A percentile compares a stretch with the other conserved stretches of the same genome.
Evolutionary conservation across 2,797 vertebrate genomes (phyloP).

Genomic region (Lerista edwardsae): DNA sequence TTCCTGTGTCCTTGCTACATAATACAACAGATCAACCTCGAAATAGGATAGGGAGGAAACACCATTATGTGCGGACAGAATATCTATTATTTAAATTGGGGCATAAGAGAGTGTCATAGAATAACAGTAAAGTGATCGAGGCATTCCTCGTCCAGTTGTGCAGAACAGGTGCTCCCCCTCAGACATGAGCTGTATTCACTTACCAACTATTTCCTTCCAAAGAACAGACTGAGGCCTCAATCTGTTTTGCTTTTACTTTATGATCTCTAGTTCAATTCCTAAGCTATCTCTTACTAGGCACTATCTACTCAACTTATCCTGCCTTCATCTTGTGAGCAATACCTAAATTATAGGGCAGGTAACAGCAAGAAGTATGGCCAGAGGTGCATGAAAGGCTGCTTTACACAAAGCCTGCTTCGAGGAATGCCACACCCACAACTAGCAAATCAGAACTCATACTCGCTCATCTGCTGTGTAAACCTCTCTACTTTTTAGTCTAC

Average conservation of each 20-base stretch:
- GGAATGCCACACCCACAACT: background rate
- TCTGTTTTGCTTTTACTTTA: background rate
- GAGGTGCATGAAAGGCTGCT: background rate
- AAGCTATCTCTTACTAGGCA: slow-evolving; percentile 38
- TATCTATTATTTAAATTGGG: background rate
- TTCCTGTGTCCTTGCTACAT: slow-evolving; percentile 42
- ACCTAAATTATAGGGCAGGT: slow-evolving; percentile 27
- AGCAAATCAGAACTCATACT: slow-evolving; percentile 14
- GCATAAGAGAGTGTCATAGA: background rate
- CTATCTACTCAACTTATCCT: slow-evolving; percentile 18
- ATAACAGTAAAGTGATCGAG: too few relatives aligned
- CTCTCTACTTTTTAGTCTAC: slow-evolving; percentile 16
- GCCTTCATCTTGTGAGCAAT: slow-evolving; percentile 5
- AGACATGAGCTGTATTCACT: background rate
- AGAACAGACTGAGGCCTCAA: background rate
- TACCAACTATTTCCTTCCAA: background rate
- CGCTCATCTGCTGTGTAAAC: slow-evolving; percentile 18
- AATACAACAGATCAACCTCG: slow-evolving; percentile 45
- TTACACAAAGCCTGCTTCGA: slow-evolving; percentile 6
- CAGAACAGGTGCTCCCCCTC: background rate
- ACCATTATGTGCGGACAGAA: background rate
- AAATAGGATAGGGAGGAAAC: background rate
- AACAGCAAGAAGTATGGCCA: slow-evolving; percentile 21
- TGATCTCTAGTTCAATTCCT: background rate
- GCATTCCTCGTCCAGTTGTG: too few relatives aligned